A percentile compares a stretch with the other conserved stretches of the same genome.
Conservation (phyloP, 2,113 vertebrate genomes). For the Hemibates koningsi region DNA sequence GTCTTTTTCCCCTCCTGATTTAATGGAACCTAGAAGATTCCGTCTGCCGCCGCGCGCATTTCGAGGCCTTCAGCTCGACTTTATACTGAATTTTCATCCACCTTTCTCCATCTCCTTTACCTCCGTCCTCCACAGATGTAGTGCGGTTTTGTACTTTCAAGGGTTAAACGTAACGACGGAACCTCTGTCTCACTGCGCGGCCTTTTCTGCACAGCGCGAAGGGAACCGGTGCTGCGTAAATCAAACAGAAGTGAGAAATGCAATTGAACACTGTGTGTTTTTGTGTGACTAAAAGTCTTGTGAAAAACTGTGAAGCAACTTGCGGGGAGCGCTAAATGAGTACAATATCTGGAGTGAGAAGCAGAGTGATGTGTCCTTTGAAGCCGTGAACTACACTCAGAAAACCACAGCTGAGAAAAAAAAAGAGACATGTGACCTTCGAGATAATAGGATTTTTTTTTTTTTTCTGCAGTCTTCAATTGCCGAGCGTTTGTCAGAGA, state of each 20-base stretch:
- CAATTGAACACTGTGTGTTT: neutral
- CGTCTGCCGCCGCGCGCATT: neutral
- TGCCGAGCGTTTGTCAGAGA: constrained; percentile 2
- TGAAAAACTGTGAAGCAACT: neutral
- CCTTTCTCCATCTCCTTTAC: neutral
- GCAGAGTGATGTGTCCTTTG: constrained; percentile 39
- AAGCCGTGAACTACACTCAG: constrained; percentile 43
- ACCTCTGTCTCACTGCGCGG: neutral
- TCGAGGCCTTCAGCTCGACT: fast-evolving
- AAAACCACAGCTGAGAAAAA: constrained; percentile 58
- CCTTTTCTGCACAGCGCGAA: neutral
- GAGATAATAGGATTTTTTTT: constrained; percentile 42
- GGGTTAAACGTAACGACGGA: neutral
- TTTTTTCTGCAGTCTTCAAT: constrained; percentile 16
- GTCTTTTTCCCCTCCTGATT: neutral
- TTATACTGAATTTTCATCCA: neutral
- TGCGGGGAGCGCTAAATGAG: neutral
- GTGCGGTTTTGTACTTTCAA: neutral
- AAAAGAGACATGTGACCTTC: constrained; percentile 54
- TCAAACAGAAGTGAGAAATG: neutral
- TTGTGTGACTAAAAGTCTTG: neutral
- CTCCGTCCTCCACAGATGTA: neutral
- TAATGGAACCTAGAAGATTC: neutral
- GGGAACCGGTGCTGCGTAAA: neutral
- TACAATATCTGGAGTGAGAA: constrained; percentile 41